phyloP scores from a whole-genome alignment of 2,113 vertebrate genomes.

The Coturnix japonica region DNA sequence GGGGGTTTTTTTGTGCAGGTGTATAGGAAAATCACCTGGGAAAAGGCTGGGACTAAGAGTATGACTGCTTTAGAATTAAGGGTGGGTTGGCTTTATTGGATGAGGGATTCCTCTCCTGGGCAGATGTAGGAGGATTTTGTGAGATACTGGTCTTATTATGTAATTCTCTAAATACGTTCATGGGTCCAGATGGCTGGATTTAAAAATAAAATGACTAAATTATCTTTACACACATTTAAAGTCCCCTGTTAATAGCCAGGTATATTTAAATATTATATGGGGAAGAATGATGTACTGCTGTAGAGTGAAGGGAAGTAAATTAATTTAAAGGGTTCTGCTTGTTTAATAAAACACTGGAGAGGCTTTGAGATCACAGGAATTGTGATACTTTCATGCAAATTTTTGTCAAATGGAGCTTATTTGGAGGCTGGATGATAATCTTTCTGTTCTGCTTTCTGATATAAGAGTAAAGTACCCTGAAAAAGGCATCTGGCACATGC shows the following conservation, averaged over 20 bases:
- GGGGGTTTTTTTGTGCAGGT: not conserved
- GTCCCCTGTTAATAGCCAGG: not conserved
- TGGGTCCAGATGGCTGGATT: slow-evolving; percentile 48
- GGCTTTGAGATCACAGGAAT: not conserved
- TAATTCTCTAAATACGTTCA: slow-evolving; percentile 19
- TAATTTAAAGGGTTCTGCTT: not conserved
- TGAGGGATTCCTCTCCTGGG: not conserved
- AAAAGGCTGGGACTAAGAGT: not conserved
- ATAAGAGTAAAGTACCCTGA: not conserved
- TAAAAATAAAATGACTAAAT: slow-evolving; percentile 65
- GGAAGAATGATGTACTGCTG: slow-evolving; percentile 13
- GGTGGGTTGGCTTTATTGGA: not conserved
- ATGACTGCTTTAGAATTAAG: not conserved
- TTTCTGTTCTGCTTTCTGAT: not conserved
- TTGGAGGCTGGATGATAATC: not conserved
- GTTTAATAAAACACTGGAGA: not conserved
- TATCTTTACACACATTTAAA: slow-evolving; percentile 5
- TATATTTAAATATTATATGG: not conserved
- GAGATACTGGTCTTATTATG: slow-evolving; percentile 11
- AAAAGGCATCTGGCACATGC: not conserved
- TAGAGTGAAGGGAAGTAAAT: slow-evolving; percentile 32
- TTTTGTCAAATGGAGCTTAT: not conserved
- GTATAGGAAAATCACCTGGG: not conserved
- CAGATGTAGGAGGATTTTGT: slow-evolving; percentile 17
- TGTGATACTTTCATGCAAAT: not conserved